Conservation (phyloP, 2,113 vertebrate species). For the Eclectus roratus region DNA sequence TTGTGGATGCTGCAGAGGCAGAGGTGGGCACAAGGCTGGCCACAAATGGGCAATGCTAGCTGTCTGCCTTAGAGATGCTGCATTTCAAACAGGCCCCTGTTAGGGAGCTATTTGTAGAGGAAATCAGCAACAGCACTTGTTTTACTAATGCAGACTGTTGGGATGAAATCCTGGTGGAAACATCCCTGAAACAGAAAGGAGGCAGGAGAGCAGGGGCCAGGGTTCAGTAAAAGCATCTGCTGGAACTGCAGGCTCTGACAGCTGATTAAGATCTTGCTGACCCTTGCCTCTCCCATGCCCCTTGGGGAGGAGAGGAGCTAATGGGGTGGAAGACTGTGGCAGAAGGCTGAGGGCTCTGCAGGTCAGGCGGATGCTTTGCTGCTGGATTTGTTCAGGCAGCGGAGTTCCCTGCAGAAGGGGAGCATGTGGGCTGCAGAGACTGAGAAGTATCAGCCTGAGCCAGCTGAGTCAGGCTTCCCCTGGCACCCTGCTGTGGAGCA, state of each 20-base stretch:
- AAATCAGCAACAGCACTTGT: background rate
- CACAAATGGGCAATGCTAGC: background rate
- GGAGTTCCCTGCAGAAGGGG: background rate
- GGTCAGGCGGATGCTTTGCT: background rate
- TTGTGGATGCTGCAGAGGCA: background rate
- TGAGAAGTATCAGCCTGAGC: background rate
- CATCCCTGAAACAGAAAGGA: fast-evolving
- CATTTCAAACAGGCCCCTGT: background rate
- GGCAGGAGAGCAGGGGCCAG: background rate
- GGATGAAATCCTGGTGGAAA: background rate
- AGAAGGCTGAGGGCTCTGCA: background rate
- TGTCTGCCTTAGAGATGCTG: background rate
- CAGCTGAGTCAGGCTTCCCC: background rate
- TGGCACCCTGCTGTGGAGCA: background rate
- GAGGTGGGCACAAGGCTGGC: background rate
- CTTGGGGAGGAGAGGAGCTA: background rate
- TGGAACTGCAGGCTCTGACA: background rate
- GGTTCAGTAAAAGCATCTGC: background rate
- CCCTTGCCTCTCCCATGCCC: background rate
- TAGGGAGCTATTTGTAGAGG: background rate
- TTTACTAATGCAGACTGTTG: background rate
- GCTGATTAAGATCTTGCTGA: background rate
- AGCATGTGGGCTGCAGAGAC: fast-evolving
- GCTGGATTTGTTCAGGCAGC: background rate
- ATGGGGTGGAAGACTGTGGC: background rate